phyloP scores from a whole-genome alignment of 2,797 vertebrate genomes.

The Gallinago nigripennis region DNA sequence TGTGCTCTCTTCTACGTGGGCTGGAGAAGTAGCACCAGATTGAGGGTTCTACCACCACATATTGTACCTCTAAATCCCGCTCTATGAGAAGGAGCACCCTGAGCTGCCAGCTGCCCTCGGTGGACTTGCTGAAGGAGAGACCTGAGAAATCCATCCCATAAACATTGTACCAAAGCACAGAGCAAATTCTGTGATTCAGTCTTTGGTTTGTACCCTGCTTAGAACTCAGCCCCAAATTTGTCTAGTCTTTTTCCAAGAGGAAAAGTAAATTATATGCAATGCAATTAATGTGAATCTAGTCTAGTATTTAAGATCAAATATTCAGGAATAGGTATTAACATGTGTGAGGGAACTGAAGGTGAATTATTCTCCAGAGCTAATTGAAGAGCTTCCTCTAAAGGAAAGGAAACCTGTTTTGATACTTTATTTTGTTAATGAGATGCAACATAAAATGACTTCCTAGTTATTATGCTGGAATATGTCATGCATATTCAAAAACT shows the following conservation, averaged over 20 bases:
- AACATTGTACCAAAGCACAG: neutral
- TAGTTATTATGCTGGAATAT: constrained; percentile 55
- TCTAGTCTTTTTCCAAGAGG: neutral
- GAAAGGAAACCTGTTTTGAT: constrained; percentile 59
- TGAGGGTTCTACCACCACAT: neutral
- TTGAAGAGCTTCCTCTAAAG: constrained; percentile 43
- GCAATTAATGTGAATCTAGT: neutral
- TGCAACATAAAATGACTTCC: constrained; percentile 55
- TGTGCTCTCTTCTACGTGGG: neutral
- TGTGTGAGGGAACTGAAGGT: constrained; percentile 12
- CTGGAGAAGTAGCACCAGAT: neutral
- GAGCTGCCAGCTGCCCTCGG: neutral
- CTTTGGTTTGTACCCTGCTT: neutral
- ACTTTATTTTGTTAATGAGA: constrained; percentile 58
- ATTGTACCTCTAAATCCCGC: neutral
- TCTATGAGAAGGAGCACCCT: neutral
- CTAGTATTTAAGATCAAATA: constrained; percentile 17
- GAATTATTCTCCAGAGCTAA: constrained; percentile 42
- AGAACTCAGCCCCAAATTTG: neutral
- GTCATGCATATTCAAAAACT: constrained; percentile 66
- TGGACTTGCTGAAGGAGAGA: neutral
- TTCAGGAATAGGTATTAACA: neutral
- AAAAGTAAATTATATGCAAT: neutral
- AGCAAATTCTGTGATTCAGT: neutral
- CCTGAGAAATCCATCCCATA: neutral